Percentiles rank a stretch among this genome's conserved stretches.
phyloP scores from a whole-genome alignment of 2,797 vertebrate genomes.

The Enteromius anoplus region DNA sequence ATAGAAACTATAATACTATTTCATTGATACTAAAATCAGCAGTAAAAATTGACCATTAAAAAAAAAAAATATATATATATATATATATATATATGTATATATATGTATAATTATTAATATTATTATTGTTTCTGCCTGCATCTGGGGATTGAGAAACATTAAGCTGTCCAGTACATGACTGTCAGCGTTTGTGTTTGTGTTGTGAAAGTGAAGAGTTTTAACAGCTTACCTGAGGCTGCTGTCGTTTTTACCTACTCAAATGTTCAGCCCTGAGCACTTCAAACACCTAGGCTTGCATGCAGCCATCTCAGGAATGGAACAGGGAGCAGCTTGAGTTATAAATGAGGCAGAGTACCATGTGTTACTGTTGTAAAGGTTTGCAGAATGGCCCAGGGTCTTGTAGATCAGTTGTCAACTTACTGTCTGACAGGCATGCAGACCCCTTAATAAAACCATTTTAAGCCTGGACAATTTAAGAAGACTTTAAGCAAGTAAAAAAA shows the following conservation, averaged over 20 bases:
- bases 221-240: constrained; percentile 9
- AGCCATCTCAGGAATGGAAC: constrained; percentile 19
- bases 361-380: constrained; percentile 24
- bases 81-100: too few relatives aligned
- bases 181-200: not conserved
- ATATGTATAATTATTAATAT: too few relatives aligned
- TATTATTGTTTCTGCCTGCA: not conserved
- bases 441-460: constrained; percentile 13
- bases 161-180: not conserved
- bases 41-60: too few relatives aligned
- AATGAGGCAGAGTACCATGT: not conserved
- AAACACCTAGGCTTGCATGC: not conserved
- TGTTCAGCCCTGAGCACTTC: not conserved
- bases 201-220: not conserved
- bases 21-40: too few relatives aligned
- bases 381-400: not conserved
- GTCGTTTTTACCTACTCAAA: constrained; percentile 1
- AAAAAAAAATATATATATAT: too few relatives aligned
- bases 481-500: not conserved
- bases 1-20: too few relatives aligned
- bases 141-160: not conserved
- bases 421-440: not conserved
- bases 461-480: not conserved
- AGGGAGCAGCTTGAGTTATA: constrained; percentile 1
- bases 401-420: constrained; percentile 41